Evolutionary conservation across 2,797 vertebrate species (phyloP).

Genomic region (Coracias cyanogaster): DNA sequence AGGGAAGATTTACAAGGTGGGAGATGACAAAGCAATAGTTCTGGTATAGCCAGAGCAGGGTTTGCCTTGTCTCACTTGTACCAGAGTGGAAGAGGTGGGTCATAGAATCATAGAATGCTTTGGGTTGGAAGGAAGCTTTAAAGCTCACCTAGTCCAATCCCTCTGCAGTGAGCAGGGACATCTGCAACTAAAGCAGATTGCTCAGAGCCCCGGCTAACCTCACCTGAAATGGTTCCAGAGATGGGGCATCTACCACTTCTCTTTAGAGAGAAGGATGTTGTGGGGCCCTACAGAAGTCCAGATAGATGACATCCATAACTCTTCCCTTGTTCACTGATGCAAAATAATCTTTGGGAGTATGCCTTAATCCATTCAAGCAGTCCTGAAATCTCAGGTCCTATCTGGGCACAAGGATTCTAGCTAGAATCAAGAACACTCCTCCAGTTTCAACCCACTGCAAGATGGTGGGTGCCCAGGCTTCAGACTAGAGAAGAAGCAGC

Average conservation of each 20-base stretch:
- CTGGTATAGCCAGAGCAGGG: not conserved
- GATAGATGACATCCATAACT: too few relatives aligned
- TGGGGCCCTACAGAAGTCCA: too few relatives aligned
- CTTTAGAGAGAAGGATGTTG: too few relatives aligned
- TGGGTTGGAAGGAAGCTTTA: not conserved
- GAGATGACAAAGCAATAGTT: not conserved
- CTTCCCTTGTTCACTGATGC: too few relatives aligned
- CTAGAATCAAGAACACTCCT: not conserved
- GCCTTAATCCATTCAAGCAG: not conserved
- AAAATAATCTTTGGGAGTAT: not conserved
- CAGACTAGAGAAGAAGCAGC: not conserved
- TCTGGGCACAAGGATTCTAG: fast-evolving
- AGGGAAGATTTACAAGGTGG: slow-evolving; percentile 32
- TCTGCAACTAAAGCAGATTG: not conserved
- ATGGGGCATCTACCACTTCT: not conserved
- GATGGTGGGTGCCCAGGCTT: not conserved
- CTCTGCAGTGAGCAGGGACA: not conserved
- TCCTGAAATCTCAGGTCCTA: not conserved
- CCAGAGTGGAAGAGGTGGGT: not conserved
- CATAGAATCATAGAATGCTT: not conserved
- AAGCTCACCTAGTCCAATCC: not conserved
- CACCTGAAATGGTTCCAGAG: not conserved
- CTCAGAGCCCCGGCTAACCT: not conserved
- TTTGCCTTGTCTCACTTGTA: not conserved
- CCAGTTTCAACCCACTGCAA: not conserved